Conservation (phyloP, 2,797 vertebrate genomes). For the Acanthis flammea region DNA sequence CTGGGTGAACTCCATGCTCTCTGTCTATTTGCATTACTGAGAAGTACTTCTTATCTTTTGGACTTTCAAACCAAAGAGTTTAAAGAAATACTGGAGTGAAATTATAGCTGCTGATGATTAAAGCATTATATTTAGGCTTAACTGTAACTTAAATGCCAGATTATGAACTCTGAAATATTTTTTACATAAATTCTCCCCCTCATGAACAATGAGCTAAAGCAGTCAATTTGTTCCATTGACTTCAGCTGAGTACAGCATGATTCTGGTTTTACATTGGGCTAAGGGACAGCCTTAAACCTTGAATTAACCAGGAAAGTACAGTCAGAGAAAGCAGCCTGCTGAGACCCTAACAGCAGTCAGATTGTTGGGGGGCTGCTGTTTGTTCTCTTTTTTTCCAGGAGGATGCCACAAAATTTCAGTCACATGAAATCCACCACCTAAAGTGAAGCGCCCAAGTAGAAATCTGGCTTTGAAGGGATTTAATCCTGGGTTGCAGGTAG, state of each 20-base stretch:
- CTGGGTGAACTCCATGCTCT: neutral
- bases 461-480: neutral
- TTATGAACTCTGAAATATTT: neutral
- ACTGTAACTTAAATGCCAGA: neutral
- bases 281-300: neutral
- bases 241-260: neutral
- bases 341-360: neutral
- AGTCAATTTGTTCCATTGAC: neutral
- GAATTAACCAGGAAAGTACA: neutral
- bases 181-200: neutral
- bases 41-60: conserved; percentile 68
- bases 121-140: conserved; percentile 39
- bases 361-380: neutral
- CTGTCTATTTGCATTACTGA: neutral
- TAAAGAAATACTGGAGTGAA: conserved; percentile 20
- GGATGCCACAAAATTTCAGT: neutral
- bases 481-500: neutral
- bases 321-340: neutral
- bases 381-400: neutral
- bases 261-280: neutral
- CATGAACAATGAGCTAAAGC: neutral
- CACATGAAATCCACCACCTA: neutral
- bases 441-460: neutral
- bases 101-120: neutral
- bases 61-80: conserved; percentile 71